phyloP scores from a whole-genome alignment of 2,797 vertebrate genomes.

The Uromys caudimaculatus region DNA sequence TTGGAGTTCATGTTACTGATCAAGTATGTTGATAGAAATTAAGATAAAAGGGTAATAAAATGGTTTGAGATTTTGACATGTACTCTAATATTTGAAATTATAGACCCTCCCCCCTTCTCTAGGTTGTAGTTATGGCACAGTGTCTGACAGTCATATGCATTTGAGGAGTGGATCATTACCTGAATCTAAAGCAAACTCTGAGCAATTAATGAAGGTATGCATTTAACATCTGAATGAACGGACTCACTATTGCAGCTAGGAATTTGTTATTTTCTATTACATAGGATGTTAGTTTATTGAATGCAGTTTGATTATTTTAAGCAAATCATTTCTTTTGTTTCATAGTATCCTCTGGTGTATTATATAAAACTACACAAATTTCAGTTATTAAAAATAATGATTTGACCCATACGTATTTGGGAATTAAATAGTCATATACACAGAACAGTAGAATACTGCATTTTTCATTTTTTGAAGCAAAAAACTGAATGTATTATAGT shows the following conservation, averaged over 20 bases:
- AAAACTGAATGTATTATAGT: background rate
- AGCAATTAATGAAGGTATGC: constrained; percentile 88
- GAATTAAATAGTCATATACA: constrained; percentile 9
- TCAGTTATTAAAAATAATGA: background rate
- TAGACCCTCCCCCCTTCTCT: background rate
- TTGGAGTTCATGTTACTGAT: background rate
- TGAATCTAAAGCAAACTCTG: constrained; percentile 83
- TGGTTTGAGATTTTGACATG: background rate
- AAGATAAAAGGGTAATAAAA: constrained; percentile 10
- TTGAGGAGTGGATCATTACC: constrained; percentile 77
- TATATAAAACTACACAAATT: background rate
- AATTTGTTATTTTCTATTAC: background rate
- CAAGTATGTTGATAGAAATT: constrained; percentile 24
- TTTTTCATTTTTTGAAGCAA: background rate
- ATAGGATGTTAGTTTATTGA: background rate
- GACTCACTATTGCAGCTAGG: background rate
- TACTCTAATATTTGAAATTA: constrained; percentile 18
- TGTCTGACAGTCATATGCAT: constrained; percentile 80
- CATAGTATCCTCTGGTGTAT: background rate
- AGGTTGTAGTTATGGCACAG: constrained; percentile 71
- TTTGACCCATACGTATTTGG: background rate
- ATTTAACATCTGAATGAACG: constrained; percentile 29
- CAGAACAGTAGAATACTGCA: background rate
- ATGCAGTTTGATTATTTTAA: constrained; percentile 51
- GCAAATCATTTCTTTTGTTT: background rate